These are phyloP conservation scores for Noturus placidus DNA, from an alignment of 2,113 vertebrate genomes.

Conservation along the genomic window DNA sequence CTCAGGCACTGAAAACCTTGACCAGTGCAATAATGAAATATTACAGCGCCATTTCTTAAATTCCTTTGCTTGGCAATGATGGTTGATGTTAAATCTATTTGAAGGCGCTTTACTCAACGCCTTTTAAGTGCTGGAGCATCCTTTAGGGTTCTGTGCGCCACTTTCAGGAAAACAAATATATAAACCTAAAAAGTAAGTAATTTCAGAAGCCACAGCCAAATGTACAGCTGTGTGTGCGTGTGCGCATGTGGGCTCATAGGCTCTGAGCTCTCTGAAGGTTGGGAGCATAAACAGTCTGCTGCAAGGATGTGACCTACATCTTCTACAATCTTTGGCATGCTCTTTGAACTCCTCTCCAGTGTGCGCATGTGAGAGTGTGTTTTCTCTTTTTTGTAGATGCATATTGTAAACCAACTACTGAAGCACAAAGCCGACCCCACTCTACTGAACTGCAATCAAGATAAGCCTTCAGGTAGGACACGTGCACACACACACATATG, in stretches of 20 bases:
- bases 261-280: conserved; percentile 26
- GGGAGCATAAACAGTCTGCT: conserved; percentile 15
- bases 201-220: background rate
- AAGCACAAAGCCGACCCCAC: conserved; percentile 82
- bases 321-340: conserved; percentile 40
- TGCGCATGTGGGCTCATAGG: conserved; percentile 8
- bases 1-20: no score
- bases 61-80: background rate
- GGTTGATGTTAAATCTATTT: background rate
- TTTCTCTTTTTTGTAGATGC: conserved; percentile 73
- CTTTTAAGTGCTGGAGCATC: background rate
- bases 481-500: background rate
- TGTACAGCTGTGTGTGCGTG: background rate
- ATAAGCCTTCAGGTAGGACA: conserved; percentile 88
- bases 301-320: conserved; percentile 50
- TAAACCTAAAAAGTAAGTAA: background rate
- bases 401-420: conserved; percentile 85
- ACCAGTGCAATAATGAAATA: background rate
- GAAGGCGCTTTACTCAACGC: background rate
- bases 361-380: conserved; percentile 46
- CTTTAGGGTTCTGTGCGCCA: no score
- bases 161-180: background rate
- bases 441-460: conserved; percentile 86
- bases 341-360: conserved; percentile 45
- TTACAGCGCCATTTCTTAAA: background rate